A percentile compares a stretch with the other conserved stretches of the same genome.
Evolutionary conservation across 2,888 invertebrate species (phyloP).

Genomic region (Epirrita christyi): DNA sequence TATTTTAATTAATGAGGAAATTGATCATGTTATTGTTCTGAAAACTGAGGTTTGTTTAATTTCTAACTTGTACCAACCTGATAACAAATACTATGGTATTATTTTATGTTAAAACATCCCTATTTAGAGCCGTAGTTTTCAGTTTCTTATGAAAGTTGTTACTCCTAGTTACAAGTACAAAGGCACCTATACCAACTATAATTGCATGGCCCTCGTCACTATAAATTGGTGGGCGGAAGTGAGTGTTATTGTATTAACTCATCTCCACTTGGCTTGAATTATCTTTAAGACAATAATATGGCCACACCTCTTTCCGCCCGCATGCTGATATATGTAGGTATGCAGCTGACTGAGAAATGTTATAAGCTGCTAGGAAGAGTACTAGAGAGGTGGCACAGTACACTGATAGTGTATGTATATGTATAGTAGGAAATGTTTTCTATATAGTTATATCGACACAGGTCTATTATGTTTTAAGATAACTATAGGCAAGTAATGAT

Average conservation of each 20-base stretch:
- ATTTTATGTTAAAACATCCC: too few species aligned
- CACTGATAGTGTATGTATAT: too few species aligned
- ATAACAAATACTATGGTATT: too few species aligned
- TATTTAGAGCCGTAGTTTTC: too few species aligned
- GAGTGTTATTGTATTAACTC: conserved; percentile 57
- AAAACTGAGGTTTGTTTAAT: conserved; percentile 33
- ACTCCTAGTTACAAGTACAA: background rate
- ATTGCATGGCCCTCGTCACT: conserved; percentile 48
- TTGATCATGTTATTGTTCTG: conserved; percentile 15
- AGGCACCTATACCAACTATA: background rate
- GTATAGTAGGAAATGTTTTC: too few species aligned
- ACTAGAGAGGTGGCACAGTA: too few species aligned
- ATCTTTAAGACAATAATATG: conserved; percentile 44
- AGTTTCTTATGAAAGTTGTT: background rate
- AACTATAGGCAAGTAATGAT: too few species aligned
- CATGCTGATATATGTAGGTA: conserved; percentile 27
- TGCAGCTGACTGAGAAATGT: background rate
- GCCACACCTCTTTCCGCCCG: conserved; percentile 51
- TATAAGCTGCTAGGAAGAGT: too few species aligned
- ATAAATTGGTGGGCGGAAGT: conserved; percentile 60
- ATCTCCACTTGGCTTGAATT: conserved; percentile 50
- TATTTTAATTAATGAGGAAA: conserved; percentile 23
- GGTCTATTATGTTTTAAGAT: too few species aligned
- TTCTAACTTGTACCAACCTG: conserved; percentile 6
- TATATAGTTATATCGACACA: too few species aligned